Evolutionary conservation across 2,888 invertebrate genomes (phyloP).

Genomic region (Heliconius erato): DNA sequence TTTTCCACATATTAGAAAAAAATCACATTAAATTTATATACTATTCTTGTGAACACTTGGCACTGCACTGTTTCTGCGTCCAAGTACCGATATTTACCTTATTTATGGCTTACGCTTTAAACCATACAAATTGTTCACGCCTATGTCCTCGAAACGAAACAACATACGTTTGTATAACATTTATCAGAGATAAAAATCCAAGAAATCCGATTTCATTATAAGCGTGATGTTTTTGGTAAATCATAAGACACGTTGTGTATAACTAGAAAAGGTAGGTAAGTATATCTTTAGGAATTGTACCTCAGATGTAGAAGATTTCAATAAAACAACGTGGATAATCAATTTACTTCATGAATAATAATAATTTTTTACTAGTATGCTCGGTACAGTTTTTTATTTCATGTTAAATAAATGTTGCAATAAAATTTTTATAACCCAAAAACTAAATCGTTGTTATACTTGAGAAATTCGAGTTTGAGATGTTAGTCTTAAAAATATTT

Average conservation of each 20-base stretch:
- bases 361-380: neutral
- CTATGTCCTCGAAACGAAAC: constrained; percentile 69
- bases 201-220: constrained; percentile 22
- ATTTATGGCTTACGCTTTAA: constrained; percentile 65
- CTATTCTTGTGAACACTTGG: constrained; percentile 29
- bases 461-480: neutral
- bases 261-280: neutral
- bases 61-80: constrained; percentile 24
- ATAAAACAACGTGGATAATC: constrained; percentile 17
- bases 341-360: constrained; percentile 15
- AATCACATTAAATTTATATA: constrained; percentile 36
- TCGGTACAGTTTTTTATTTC: neutral
- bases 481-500: neutral
- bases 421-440: constrained; percentile 2
- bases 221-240: constrained; percentile 24
- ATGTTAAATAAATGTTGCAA: constrained; percentile 6
- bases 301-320: neutral
- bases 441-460: neutral
- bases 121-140: constrained; percentile 75
- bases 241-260: constrained; percentile 29
- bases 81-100: constrained; percentile 54
- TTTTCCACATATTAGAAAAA: constrained; percentile 18
- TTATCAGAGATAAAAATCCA: constrained; percentile 56
- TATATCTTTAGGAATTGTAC: neutral
- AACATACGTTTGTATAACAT: constrained; percentile 58